Evolutionary conservation across 23 tunicate species (phyloP).

Genomic region (Styela clava): DNA sequence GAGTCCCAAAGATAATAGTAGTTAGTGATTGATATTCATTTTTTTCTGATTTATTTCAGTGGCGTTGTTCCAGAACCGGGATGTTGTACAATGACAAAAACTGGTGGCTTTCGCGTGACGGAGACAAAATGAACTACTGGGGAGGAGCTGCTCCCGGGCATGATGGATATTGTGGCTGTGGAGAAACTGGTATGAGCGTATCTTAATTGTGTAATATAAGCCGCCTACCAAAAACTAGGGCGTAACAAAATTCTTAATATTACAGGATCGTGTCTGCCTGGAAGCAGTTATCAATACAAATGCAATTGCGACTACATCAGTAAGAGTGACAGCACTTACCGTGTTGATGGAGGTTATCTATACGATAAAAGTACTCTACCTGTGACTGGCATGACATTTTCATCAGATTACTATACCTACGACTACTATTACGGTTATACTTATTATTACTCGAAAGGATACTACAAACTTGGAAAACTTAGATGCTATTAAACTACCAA

Average conservation of each 20-base stretch:
- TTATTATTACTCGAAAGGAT: neutral
- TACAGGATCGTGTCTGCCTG: conserved; percentile 1
- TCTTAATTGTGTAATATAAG: no score
- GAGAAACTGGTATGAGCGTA: conserved; percentile 9
- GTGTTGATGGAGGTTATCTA: conserved; percentile 1
- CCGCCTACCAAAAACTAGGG: no score
- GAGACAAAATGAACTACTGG: conserved; percentile 1
- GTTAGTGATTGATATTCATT: no score
- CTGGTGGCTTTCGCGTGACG: conserved; percentile 7
- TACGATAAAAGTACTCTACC: conserved; percentile 4
- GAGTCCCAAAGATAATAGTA: no score
- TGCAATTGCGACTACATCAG: neutral
- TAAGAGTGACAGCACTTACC: neutral
- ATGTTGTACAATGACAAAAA: neutral
- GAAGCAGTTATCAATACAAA: neutral
- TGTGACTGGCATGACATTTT: neutral
- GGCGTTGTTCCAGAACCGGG: neutral
- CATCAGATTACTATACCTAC: neutral
- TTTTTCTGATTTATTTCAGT: no score
- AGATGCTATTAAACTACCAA: conserved; percentile 7
- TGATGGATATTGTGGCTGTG: conserved; percentile 4
- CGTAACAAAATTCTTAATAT: no score
- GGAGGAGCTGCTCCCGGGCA: conserved; percentile 9
- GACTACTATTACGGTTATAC: no score
- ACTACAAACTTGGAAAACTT: conserved; percentile 5